Evolutionary conservation across 2,113 vertebrate species (phyloP).

Genomic region (Actenoides lindsayi): DNA sequence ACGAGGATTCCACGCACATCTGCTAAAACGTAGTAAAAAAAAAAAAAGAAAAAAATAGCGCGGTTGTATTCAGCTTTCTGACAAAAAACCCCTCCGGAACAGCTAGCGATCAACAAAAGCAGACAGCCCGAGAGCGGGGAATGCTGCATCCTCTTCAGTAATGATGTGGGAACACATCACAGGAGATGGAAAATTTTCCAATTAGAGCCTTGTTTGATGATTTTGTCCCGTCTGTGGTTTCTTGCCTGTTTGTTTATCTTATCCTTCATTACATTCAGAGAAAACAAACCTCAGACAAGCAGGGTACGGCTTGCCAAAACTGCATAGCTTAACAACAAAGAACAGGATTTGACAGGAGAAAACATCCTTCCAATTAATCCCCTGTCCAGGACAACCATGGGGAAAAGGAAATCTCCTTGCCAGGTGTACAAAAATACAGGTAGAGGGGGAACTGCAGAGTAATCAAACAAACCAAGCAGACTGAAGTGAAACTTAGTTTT

Average conservation of each 20-base stretch:
- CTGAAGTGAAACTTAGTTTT: not conserved
- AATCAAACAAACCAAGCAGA: not conserved
- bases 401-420: not conserved
- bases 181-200: not conserved
- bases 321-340: constrained; percentile 1
- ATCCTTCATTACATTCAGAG: not conserved
- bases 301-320: not conserved
- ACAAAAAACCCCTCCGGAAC: not conserved
- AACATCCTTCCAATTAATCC: not conserved
- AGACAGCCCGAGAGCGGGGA: not conserved
- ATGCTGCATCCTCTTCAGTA: not conserved
- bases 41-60: not conserved
- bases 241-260: not conserved
- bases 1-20: not conserved
- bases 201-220: not conserved
- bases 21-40: not conserved
- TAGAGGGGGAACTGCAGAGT: not conserved
- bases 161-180: not conserved
- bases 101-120: not conserved
- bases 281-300: not conserved
- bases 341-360: not conserved
- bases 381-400: not conserved
- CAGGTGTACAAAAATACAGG: not conserved
- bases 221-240: not conserved
- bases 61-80: not conserved